Conservation (phyloP, 2,797 vertebrate genomes). For the Oceanodroma leucorhoa region DNA sequence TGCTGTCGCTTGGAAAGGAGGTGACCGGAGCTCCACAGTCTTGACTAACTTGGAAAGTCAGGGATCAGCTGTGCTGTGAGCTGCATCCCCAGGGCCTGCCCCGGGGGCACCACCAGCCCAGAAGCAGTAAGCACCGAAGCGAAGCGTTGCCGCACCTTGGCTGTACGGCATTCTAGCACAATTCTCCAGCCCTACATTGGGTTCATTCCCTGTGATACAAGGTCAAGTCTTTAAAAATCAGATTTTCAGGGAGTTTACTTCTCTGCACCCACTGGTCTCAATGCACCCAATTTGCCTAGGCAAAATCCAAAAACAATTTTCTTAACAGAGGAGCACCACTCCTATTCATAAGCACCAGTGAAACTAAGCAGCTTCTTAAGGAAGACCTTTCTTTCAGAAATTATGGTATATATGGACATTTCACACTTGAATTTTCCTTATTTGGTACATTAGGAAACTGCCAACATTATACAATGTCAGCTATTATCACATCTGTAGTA, state of each 20-base stretch:
- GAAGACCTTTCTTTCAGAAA: background rate
- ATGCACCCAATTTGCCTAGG: background rate
- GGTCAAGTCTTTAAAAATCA: background rate
- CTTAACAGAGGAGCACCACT: background rate
- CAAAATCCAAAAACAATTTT: background rate
- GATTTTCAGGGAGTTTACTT: background rate
- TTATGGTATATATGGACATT: background rate
- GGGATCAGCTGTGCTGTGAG: background rate
- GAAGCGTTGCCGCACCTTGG: background rate
- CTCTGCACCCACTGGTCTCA: background rate
- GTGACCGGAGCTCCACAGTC: background rate
- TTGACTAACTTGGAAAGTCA: background rate
- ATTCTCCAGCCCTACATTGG: background rate
- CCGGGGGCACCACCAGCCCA: fast-evolving
- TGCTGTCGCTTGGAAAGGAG: background rate
- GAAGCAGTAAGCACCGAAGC: fast-evolving
- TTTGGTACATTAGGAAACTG: slow-evolving; percentile 17
- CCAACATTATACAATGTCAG: background rate
- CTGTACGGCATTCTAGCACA: background rate
- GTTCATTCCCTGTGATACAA: background rate
- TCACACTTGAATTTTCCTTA: slow-evolving; percentile 26
- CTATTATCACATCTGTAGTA: background rate
- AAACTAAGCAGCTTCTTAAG: background rate
- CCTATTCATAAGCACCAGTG: background rate
- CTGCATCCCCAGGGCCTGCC: background rate